Evolutionary conservation across 2,888 invertebrate genomes (phyloP).

Genomic region (Oscheius sp.): DNA sequence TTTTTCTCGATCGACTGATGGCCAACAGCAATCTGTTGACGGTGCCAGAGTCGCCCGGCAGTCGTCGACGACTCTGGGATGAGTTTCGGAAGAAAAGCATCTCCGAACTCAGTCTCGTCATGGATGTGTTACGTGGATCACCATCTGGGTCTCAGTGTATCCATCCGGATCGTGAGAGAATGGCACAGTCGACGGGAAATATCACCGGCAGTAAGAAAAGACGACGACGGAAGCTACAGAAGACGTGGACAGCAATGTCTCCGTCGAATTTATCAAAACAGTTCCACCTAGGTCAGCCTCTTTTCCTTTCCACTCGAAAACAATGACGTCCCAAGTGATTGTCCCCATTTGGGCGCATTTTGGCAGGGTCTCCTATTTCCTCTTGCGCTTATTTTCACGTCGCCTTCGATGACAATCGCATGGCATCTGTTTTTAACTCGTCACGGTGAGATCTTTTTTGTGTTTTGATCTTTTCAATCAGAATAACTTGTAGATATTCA

Average conservation of each 20-base stretch:
- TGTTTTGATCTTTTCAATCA: background rate
- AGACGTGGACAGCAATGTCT: slow-evolving; percentile 57
- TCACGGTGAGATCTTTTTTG: background rate
- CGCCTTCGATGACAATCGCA: background rate
- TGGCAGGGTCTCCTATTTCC: slow-evolving; percentile 20
- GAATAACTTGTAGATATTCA: background rate
- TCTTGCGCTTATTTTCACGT: slow-evolving; percentile 7
- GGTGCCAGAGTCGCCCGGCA: slow-evolving; percentile 46
- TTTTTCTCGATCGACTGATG: no score
- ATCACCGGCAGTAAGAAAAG: slow-evolving; percentile 41
- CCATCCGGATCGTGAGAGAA: slow-evolving; percentile 49
- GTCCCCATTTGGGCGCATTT: background rate
- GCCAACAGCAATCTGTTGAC: slow-evolving; percentile 26
- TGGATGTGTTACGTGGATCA: slow-evolving; percentile 60
- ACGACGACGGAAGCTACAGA: slow-evolving; percentile 47
- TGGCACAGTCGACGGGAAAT: slow-evolving; percentile 51
- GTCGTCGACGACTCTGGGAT: slow-evolving; percentile 37
- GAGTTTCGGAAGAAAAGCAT: slow-evolving; percentile 60
- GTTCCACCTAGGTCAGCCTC: slow-evolving; percentile 53
- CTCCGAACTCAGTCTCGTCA: slow-evolving; percentile 61
- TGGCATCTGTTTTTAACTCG: slow-evolving; percentile 2
- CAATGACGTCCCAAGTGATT: background rate
- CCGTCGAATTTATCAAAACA: slow-evolving; percentile 60
- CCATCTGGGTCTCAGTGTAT: slow-evolving; percentile 44
- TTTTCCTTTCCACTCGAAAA: background rate